These are phyloP conservation scores for Ormia ochracea DNA, from an alignment of 2,888 invertebrate genomes.

Conservation along the genomic window DNA sequence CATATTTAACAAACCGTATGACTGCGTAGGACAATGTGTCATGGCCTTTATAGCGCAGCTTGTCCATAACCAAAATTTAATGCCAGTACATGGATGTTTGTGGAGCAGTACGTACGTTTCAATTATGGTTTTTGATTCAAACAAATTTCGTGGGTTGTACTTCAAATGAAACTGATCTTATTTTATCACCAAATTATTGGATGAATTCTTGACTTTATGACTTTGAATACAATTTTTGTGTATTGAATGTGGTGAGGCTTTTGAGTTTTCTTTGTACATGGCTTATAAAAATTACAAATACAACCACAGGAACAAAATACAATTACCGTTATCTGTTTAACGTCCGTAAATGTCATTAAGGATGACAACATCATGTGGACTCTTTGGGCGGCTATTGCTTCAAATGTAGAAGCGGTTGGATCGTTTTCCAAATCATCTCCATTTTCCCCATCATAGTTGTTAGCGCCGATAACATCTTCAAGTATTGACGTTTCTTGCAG, in stretches of 20 bases:
- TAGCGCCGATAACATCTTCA: slow-evolving; percentile 8
- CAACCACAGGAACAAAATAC: slow-evolving; percentile 60
- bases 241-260: background rate
- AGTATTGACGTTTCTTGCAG: slow-evolving; percentile 53
- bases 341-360: slow-evolving; percentile 63
- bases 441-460: background rate
- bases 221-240: background rate
- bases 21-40: too few species aligned
- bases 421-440: slow-evolving; percentile 31
- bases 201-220: background rate
- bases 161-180: too few species aligned
- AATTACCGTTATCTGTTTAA: slow-evolving; percentile 75
- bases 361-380: slow-evolving; percentile 58
- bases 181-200: background rate
- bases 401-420: slow-evolving; percentile 38
- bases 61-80: too few species aligned
- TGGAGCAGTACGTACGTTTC: too few species aligned
- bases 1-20: too few species aligned
- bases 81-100: too few species aligned
- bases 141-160: too few species aligned
- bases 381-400: slow-evolving; percentile 38
- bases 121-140: background rate
- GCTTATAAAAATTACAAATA: background rate
- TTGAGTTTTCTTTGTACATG: background rate
- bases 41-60: too few species aligned